Base-by-base conservation (phyloP, 2,888 invertebrate genomes). In the Biston stratarius region DNA sequence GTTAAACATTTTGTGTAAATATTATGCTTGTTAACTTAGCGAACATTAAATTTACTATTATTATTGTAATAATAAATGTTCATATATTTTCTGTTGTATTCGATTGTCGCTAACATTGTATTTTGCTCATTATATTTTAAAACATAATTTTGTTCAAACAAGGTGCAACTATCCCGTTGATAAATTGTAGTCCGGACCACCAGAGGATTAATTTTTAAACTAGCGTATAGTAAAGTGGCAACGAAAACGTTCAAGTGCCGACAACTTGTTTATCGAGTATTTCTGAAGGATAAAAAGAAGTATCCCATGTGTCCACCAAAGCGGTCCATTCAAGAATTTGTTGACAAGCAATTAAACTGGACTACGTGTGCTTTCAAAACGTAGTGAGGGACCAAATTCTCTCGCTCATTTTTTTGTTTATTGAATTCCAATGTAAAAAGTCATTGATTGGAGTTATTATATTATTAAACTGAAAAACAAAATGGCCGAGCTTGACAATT, bases 311-410 rank as follows among this genome's bases (percentile, higher is more conserved):
- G 83, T 82, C 85, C 88, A 84, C 78, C 77, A 78, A 76, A 82
- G 83, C 79, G 83, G 88, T 84, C 84, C 89, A 90, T 90, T 91
- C 84, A 89, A 88, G 89, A 89, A 90, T 90, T 87, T 89, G 86
- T 87, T 89, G 92, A 89, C 90, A 91, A 87, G 87, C 90, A 91
- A 92, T 92, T 92, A 91, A 89, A 81, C 81, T 6, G n/a, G n/a
- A 79, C 36, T 68, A 57, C 74, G 77, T 72, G 79, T 78, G 80
- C 78, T 78, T 71, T 73, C 71, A 72, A 76, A 78, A 81, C 79
- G 74, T 72, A 78, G 76, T 79, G 67, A 77, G 72, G 72, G 73
- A 73, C 74, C 75, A 82, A 79, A 77, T 79, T 77, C 77, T 75
- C 70, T 71, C 70, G 64, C 53, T 60, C 69, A 72, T 77, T 76